phyloP scores from a whole-genome alignment of 2,888 invertebrate species.

The Drosophila testacea region DNA sequence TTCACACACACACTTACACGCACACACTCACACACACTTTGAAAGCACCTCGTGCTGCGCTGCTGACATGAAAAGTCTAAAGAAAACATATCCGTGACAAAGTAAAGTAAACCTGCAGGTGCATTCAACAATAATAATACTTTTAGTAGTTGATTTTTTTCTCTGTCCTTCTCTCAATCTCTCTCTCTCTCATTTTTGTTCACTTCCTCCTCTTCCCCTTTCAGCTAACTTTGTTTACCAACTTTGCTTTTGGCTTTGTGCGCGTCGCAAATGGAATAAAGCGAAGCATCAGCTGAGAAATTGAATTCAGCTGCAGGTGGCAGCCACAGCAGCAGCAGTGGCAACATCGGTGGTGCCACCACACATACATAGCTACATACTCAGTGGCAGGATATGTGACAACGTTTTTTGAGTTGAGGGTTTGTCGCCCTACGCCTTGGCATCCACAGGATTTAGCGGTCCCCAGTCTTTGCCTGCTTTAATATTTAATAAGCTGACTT shows the following conservation, averaged over 20 bases:
- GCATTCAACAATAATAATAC: constrained; percentile 70
- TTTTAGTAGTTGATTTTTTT: constrained; percentile 54
- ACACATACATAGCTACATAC: not conserved
- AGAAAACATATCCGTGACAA: constrained; percentile 81
- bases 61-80: constrained; percentile 67
- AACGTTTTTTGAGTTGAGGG: constrained; percentile 57
- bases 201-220: not conserved
- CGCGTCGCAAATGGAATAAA: constrained; percentile 49
- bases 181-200: not conserved
- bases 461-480: constrained; percentile 47
- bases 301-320: constrained; percentile 72
- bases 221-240: constrained; percentile 53
- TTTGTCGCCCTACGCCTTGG: constrained; percentile 50
- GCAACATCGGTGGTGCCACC: constrained; percentile 10
- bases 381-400: constrained; percentile 68
- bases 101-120: constrained; percentile 75
- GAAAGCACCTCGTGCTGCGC: constrained; percentile 30
- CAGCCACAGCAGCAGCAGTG: constrained; percentile 21
- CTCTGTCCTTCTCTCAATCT: constrained; percentile 1
- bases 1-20: constrained; percentile 28
- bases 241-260: constrained; percentile 40
- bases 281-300: constrained; percentile 51
- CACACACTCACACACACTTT: constrained; percentile 14
- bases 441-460: constrained; percentile 74
- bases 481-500: constrained; percentile 72